Conservation (phyloP, 2,797 vertebrate species). For the Melanotaenia pygmaea region DNA sequence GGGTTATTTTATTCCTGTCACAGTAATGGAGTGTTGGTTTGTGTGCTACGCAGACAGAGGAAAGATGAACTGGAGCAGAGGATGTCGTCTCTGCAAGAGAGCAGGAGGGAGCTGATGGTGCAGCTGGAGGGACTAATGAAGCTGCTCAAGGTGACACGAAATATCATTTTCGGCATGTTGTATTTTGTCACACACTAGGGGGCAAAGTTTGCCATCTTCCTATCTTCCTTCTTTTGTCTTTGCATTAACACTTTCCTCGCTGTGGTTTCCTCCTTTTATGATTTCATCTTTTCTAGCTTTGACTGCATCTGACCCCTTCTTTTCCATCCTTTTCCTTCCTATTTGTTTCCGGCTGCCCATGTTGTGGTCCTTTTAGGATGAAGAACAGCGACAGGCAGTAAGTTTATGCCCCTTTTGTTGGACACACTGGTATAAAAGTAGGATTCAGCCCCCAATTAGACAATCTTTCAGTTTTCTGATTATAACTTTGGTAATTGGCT, state of each 20-base stretch:
- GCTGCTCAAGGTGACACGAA: constrained; percentile 89
- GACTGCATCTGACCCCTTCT: constrained; percentile 57
- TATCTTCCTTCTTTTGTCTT: constrained; percentile 22
- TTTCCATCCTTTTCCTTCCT: constrained; percentile 46
- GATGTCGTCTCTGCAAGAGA: constrained; percentile 95
- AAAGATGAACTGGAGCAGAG: constrained; percentile 96
- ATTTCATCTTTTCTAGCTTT: constrained; percentile 24
- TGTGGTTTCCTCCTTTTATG: constrained; percentile 33
- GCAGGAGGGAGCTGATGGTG: constrained; percentile 95
- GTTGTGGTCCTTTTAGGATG: constrained; percentile 85
- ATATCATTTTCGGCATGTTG: constrained; percentile 22
- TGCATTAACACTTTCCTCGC: constrained; percentile 36
- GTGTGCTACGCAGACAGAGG: constrained; percentile 85
- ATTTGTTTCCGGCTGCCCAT: constrained; percentile 69
- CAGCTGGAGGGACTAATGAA: constrained; percentile 97
- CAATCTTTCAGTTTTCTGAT: no score
- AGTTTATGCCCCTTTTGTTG: constrained; percentile 76
- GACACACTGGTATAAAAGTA: constrained; percentile 16
- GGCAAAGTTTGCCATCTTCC: constrained; percentile 40
- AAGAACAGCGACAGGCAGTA: constrained; percentile 98
- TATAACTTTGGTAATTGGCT: no score
- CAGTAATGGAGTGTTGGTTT: constrained; percentile 26
- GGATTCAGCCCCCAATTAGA: constrained; percentile 5
- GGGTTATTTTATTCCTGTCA: constrained; percentile 9
- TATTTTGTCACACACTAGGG: constrained; percentile 50